Conservation (phyloP, 23 tunicate genomes). For the Halocynthia roretzi region DNA sequence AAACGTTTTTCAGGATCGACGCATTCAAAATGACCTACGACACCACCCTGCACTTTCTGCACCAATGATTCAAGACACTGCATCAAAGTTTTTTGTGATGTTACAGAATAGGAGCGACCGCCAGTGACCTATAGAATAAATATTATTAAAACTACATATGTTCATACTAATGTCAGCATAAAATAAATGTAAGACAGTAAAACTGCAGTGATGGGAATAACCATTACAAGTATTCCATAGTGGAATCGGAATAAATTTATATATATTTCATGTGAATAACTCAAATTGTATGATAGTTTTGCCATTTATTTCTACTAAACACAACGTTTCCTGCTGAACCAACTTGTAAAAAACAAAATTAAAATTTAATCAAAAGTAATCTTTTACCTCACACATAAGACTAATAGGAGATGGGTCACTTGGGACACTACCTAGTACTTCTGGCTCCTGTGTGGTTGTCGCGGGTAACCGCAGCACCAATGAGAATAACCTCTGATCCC, state of each 20-base stretch:
- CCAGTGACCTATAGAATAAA: conserved; percentile 39
- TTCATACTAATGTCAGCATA: too few relatives aligned
- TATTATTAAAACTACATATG: not conserved
- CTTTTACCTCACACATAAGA: conserved; percentile 79
- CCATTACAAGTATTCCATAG: too few relatives aligned
- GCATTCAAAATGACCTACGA: conserved; percentile 80
- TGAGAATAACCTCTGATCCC: conserved; percentile 93
- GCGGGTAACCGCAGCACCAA: conserved; percentile 84
- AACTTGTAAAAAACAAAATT: too few relatives aligned
- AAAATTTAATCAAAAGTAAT: too few relatives aligned
- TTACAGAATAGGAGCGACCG: conserved; percentile 80
- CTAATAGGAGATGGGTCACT: conserved; percentile 70
- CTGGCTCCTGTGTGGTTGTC: conserved; percentile 68
- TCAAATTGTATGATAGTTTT: too few relatives aligned
- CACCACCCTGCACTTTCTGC: conserved; percentile 86
- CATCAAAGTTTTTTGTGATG: conserved; percentile 71
- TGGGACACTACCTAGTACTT: conserved; percentile 83
- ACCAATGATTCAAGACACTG: conserved; percentile 83
- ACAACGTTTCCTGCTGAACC: too few relatives aligned
- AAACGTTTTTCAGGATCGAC: conserved; percentile 27
- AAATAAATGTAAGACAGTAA: too few relatives aligned
- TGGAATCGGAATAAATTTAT: too few relatives aligned
- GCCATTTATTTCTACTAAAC: too few relatives aligned
- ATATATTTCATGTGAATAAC: too few relatives aligned
- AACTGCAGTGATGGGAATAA: too few relatives aligned